Base-by-base conservation (phyloP, 1,140 invertebrate species). In the Eurosta solidaginis region DNA sequence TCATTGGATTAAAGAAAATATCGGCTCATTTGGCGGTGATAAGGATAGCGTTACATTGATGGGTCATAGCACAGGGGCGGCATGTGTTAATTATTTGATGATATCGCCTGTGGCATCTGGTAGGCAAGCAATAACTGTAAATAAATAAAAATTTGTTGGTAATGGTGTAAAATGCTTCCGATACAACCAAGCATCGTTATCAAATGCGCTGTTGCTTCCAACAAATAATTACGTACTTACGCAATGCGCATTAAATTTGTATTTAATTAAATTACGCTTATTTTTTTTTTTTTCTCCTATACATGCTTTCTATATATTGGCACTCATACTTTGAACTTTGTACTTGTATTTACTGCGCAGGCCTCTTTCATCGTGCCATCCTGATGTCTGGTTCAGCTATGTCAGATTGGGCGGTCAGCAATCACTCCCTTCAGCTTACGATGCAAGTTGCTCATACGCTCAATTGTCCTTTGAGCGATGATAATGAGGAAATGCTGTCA, bases 381-480 rank as follows among this genome's bases (percentile, higher is more conserved):
- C 89, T 98, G 10, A 97, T 98, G 94, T 96, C 96, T 40, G 97
- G 97, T 0, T 96, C 96, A 3, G 96, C 97, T 0, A 88, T 98
- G 52, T 94, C 94, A 74, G 94, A 95, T 80, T 97, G 95, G 93
- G 96, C 96, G 0, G 91, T 97, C 82, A 95, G 94, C 3, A 91
- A 92, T 83, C 93, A 96, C 80, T 94, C 96, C 0, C 84, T 93
- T 1, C 92, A 93, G 82, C 93, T 93, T 78, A 95, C 93, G 1
- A 90, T 93, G 83, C 93, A 96, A 90, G 93, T 97, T 7, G 94
- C 95, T 0, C 90, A 93, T 81, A 92, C 90, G 68, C 88, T 97
- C 1, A 93, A 96, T 82, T 98, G 96, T 84, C 91, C 91, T n/a
- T 88, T 91, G 73, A 85, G 85, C 5, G 88, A 88, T 42, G 90